phyloP scores from a whole-genome alignment of 1,140 invertebrate species.

The Ostrea denselamellosa region DNA sequence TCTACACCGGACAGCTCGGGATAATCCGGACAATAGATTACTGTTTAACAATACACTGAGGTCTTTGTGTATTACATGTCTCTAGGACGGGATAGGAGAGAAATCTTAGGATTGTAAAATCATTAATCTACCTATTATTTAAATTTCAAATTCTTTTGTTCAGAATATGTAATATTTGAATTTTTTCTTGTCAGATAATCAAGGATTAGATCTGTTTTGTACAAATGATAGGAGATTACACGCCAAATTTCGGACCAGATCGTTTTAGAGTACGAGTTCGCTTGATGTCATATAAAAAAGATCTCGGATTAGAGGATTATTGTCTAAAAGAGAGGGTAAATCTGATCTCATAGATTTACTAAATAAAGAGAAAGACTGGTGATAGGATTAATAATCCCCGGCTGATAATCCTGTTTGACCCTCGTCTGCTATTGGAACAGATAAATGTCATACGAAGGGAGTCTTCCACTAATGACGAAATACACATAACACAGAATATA shows the following conservation, averaged over 20 bases:
- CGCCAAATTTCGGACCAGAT: not conserved
- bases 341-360: conserved; percentile 33
- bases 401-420: conserved; percentile 26
- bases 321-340: conserved; percentile 28
- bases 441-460: not conserved
- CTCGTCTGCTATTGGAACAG: conserved; percentile 2
- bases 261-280: conserved; percentile 20
- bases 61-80: conserved; percentile 18
- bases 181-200: conserved; percentile 39
- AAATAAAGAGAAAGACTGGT: conserved; percentile 39
- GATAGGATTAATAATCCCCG: conserved; percentile 31
- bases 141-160: conserved; percentile 37
- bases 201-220: not conserved
- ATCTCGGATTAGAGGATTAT: conserved; percentile 30
- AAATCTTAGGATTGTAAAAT: not conserved
- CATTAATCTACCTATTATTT: conserved; percentile 37
- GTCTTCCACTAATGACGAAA: not conserved
- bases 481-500: not conserved
- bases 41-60: not conserved
- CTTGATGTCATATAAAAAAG: conserved; percentile 18
- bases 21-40: conserved; percentile 8
- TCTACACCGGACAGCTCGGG: not conserved
- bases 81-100: not conserved
- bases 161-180: conserved; percentile 23
- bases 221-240: conserved; percentile 13